Evolutionary conservation across 1,140 invertebrate species (phyloP), one percentile per base, ranked within the genome.

Genomic region (Drosophila lacertosa): DNA sequence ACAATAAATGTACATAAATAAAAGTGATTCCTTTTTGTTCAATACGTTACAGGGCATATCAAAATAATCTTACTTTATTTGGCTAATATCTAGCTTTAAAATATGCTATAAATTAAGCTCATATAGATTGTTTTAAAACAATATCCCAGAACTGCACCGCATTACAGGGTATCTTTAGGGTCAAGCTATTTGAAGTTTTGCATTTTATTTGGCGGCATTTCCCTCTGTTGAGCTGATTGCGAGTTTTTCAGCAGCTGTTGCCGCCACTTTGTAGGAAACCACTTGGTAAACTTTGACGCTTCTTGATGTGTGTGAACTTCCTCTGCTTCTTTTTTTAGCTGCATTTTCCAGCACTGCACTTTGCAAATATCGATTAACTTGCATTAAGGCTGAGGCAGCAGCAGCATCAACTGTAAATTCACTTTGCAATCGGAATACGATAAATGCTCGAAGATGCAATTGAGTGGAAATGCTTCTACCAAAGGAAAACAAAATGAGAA

Each of bases 391-490:
- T 15, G 20, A 33, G 32, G 20, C 20, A 50, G 32, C 44, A 35
- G 24, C 26, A 54, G 35, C n/a, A n/a, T 47, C 13, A 48, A 51
- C 33, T 40, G 29, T 35, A 59, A 69, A 55, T 26, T 47, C 39
- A 60, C 79, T 58, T 66, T 67, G 33, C 55, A 51, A 67, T 67
- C 58, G 62, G 51, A 53, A 40, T 47, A 45, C 42, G 55, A 66
- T 54, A 58, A 70, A 67, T 62, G 68, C 68, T 60, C 37, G 59
- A 66, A 68, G 55, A 54, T 47, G 24, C 57, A 54, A 29, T 60
- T 48, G 48, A 68, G 63, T 50, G 55, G 35, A 73, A 68, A 72
- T 60, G 26, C 42, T 69, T 63, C 26, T 60, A 26, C 29, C 42
- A 10, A 2, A 16, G 15, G 20, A 29, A n/a, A 22, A 55, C 15